Base-by-base conservation (phyloP, 2,113 vertebrate genomes). In the Catharus bicknelli region DNA sequence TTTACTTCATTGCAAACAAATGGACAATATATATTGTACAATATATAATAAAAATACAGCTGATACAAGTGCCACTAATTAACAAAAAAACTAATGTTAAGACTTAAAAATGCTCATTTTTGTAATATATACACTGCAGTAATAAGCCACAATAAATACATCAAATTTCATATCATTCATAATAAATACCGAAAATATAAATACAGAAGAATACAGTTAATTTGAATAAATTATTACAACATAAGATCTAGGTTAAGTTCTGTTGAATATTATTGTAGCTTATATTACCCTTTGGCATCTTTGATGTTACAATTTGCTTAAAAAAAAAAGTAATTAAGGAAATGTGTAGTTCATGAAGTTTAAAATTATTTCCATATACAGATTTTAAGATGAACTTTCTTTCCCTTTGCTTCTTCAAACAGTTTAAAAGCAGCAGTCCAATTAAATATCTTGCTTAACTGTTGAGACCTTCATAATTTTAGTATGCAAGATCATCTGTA, bases 61-160 rank as follows among this genome's bases (percentile, higher is more conserved):
- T 47, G 69, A 96, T 98, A 99, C 98, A 98, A 98, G 97, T 98
- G 98, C 98, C 98, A 98, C 98, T 98, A 98, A 98, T 97, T 98
- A 97, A 97, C 95, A 91, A 97, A 97, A 97, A 75, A 90, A 2
- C 98, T 97, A 98, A 97, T 86, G 78, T 96, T 97, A 97, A 97
- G 95, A 98, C 96, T 97, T 97, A 97, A 97, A 98, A 98, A 98
- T 96, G 97, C 97, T 98, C 94, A 97, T 98, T 98, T 95, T 92
- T 98, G 98, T 98, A 98, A 97, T 98, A 98, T 98, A 98, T 98
- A 98, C 98, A 98, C 97, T 97, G 97, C 98, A 98, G 98, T 98
- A 99, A 98, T 98, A 98, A 99, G 98, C 98, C 98, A 99, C 99
- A 99, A 99, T 99, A 99, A 99, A 99, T 99, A 99, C 98, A 99